Evolutionary conservation across 1,140 invertebrate genomes (phyloP), one percentile per base, ranked within the genome.

Genomic region (Xylocopa sonorina): DNA sequence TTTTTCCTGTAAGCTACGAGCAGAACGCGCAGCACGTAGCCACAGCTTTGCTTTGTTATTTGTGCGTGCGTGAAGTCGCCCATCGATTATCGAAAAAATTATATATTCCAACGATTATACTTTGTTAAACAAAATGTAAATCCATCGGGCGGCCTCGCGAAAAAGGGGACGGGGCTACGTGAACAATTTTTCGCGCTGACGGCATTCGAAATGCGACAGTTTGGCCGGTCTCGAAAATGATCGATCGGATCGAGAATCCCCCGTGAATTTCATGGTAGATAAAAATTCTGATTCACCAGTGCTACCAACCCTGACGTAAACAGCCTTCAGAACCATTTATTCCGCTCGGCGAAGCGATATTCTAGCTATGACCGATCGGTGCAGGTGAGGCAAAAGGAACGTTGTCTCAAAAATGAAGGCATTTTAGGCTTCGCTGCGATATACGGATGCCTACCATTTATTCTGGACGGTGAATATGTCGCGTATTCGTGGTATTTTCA

Each of bases 301-400:
- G 57, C 41, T 41, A 41, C 57, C 41, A 58, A 64, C 32, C 71
- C 24, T 79, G 63, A 73, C 73, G 68, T 78, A 81, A 84, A 85
- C 78, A 68, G 80, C 77, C 73, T 68, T 51, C 53, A 69, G 78
- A 84, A 69, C 68, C 82, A 50, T 85, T 84, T 85, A 85, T 85
- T 84, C 78, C 68, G 79, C 73, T 85, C 82, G 51, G 46, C 63
- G 63, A 71, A 74, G 82, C 78, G 82, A 62, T 62, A 76, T 69
- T 62, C 66, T 71, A 78, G 72, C 71, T 73, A 80, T 69, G 77
- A 84, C 41, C 75, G 78, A 83, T 76, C 58, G 50, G 57, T 41
- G 38, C 68, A 29, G 38, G 50, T 46, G 38, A 34, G 46, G 43
- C 43, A 34, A 50, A 75, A 72, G 38, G 55, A 53, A 62, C 69